Conservation (phyloP, 1,140 invertebrate genomes). For the Atta cephalotes region DNA sequence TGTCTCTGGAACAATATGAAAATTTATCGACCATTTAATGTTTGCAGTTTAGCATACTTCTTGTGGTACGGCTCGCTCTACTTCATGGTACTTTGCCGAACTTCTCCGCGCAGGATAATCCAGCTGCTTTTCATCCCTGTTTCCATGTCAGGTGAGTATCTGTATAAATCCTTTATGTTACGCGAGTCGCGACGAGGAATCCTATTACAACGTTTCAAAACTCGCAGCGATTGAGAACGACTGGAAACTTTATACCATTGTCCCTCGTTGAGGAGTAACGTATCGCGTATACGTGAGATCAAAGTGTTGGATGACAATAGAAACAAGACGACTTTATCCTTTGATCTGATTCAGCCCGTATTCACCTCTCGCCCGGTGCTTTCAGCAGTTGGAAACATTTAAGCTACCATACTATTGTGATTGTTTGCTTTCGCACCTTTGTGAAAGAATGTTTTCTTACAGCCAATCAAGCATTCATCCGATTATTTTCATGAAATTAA, state of each 20-base stretch:
- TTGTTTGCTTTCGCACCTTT: conserved; percentile 23
- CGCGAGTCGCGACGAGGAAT: conserved; percentile 66
- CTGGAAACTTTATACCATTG: conserved; percentile 67
- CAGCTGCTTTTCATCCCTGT: conserved; percentile 92
- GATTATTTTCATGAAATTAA: conserved; percentile 4
- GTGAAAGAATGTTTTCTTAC: conserved; percentile 26
- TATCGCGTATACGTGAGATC: conserved; percentile 63
- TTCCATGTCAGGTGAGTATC: conserved; percentile 90
- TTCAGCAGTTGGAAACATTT: conserved; percentile 54
- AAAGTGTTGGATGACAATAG: conserved; percentile 53
- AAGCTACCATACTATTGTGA: conserved; percentile 23
- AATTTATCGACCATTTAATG: conserved; percentile 56
- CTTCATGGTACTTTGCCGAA: conserved; percentile 92
- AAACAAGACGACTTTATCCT: conserved; percentile 28
- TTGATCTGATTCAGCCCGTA: conserved; percentile 35
- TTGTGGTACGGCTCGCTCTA: conserved; percentile 89
- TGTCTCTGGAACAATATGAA: conserved; percentile 29
- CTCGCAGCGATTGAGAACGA: conserved; percentile 60
- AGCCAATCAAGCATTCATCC: background rate
- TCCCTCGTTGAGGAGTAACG: conserved; percentile 38
- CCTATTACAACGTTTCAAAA: conserved; percentile 75
- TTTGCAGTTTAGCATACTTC: conserved; percentile 87
- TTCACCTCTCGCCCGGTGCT: conserved; percentile 52
- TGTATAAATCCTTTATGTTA: conserved; percentile 71
- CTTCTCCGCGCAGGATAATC: conserved; percentile 94